Evolutionary conservation across 1,140 invertebrate species (phyloP).

Genomic region (Amyelois transitella): DNA sequence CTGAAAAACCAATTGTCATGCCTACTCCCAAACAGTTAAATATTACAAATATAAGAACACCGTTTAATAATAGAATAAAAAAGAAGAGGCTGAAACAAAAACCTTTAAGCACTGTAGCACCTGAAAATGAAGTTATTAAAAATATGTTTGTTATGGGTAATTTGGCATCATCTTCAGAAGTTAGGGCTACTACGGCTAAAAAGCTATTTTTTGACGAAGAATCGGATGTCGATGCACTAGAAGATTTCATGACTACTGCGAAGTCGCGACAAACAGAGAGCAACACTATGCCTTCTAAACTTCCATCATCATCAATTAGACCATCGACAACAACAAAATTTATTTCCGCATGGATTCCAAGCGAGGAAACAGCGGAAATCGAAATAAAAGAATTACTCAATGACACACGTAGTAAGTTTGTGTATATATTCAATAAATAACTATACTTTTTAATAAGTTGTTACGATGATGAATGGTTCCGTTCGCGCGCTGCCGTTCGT

Average conservation of each 20-base stretch:
- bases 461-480: neutral
- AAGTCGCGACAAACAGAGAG: neutral
- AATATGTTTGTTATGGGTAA: constrained; percentile 38
- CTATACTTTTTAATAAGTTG: neutral
- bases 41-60: constrained; percentile 29
- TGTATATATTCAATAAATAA: constrained; percentile 2
- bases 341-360: constrained; percentile 23
- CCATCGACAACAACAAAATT: constrained; percentile 6
- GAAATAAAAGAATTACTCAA: constrained; percentile 66
- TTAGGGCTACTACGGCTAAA: constrained; percentile 19
- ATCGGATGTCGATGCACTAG: constrained; percentile 12
- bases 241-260: constrained; percentile 50
- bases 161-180: constrained; percentile 46
- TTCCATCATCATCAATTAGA: neutral
- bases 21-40: constrained; percentile 20
- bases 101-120: constrained; percentile 30
- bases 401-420: constrained; percentile 48
- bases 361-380: constrained; percentile 50
- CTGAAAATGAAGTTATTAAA: constrained; percentile 31
- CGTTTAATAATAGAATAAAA: constrained; percentile 47
- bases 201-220: neutral
- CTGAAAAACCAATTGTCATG: constrained; percentile 28
- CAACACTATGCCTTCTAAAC: neutral
- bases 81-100: constrained; percentile 48
- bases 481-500: too few relatives aligned